Evolutionary conservation across 2,888 invertebrate genomes (phyloP), one percentile per base, ranked within the genome.

Genomic region (Elmis aenea): DNA sequence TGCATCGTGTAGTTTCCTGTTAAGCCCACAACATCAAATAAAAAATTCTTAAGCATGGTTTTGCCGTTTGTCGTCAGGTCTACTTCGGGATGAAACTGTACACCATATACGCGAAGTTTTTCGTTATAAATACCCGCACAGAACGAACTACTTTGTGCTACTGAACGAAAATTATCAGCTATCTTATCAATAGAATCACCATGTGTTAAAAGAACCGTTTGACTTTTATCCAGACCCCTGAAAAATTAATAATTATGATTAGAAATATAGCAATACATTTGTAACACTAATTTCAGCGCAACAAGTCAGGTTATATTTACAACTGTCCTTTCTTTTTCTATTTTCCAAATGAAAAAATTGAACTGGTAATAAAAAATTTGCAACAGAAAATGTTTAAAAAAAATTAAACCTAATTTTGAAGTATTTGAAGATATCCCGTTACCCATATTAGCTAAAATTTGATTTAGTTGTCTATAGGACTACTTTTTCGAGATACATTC

Each of bases 61-160:
- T 83, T 83, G 42, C 96, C 96, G 62, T 92, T 85, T 8, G 81
- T 77, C 1, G 96, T 94, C 57, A 99, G 79, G 66, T 97, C 96
- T 50, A 99, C 92, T 75, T 99, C 97, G 0, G 97, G 99, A 69
- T 99, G 99, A 70, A 99, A 99, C 73, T 99, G 99, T 44, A 99
- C 87, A 14, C 97, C 99, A 62, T 93, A 96, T 38, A 95, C 76
- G 33, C 86, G 79, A 66, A 85, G 74, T 62, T 87, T 85, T 61
- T 95, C 94, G 72, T 91, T 90, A 58, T 87, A 86, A 58, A 99
- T 88, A 36, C 88, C 96, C 6, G 90, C 85, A 51, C 91, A 78
- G 62, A 90, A 79, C 50, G 83, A 81, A 57, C 81, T 82, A 24
- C 90, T 90, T 63, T 81, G 83, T 21, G 93, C 96, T 39, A 90